Evolutionary conservation across 2,888 invertebrate genomes (phyloP), one percentile per base, ranked within the genome.

Genomic region (Oligia latruncula): DNA sequence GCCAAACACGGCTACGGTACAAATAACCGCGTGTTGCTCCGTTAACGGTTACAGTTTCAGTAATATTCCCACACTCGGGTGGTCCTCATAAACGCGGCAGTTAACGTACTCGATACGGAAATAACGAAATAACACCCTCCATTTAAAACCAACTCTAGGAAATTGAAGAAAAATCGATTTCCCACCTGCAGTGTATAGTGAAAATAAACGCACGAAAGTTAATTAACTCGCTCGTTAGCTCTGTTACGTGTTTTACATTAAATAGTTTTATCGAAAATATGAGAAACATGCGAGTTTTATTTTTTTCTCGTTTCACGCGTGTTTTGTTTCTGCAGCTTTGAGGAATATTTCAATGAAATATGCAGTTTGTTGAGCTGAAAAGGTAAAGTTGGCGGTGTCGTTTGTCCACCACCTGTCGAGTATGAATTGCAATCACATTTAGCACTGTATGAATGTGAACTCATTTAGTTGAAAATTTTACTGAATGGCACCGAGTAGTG

Each of bases 131-230:
- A 88, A 78, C 79, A 83, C 64, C 65, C 46, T 62, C 74, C 49
- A 73, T 87, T 87, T 86, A 82, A 84, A 83, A 78, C 72, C 55
- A 66, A 46, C 68, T 76, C 49, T 71, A 74, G 89, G 85, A 90
- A 89, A 89, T 89, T 86, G 40, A 80, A 84, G 82, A 84, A 87
- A 87, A 84, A 83, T 85, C 82, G 81, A 87, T 87, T 87, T 89
- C 74, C 82, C 66, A 84, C 83, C 72, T 79, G 75, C 64, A 79
- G 35, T 76, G 65, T 68, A 35, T 78, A 43, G 35, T 67, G 64
- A 72, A 86, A 83, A 83, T 74, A 66, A 72, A 78, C 65, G 62
- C 62, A 58, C 9, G 49, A 65, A 74, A 62, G 49, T 73, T 84
- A 71, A 83, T 87, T 73, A 75, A 83, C 62, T 71, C 20, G 4